Conservation (phyloP, 1,140 invertebrate species). For the Drosophila obscura region DNA sequence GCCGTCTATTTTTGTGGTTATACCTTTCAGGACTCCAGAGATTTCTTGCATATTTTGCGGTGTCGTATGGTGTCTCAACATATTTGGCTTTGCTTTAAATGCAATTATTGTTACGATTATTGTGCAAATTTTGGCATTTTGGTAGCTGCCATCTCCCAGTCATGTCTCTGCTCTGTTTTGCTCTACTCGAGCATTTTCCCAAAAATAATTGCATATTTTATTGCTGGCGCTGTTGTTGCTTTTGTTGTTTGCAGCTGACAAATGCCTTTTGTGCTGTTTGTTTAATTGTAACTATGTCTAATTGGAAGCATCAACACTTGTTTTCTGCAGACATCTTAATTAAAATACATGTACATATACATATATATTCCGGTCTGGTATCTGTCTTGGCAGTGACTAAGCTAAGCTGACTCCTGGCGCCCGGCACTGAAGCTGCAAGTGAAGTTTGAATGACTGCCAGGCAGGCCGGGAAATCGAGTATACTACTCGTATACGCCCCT, state of each 20-base stretch:
- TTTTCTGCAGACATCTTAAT: slow-evolving; percentile 47
- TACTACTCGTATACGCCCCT: slow-evolving; percentile 41
- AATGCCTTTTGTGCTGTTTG: slow-evolving; percentile 56
- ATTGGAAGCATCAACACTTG: slow-evolving; percentile 61
- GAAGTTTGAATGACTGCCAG: slow-evolving; percentile 65
- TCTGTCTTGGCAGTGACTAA: slow-evolving; percentile 4
- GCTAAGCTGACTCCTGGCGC: no score
- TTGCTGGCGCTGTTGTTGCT: slow-evolving; percentile 33
- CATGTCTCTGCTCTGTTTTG: not conserved
- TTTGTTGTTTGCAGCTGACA: slow-evolving; percentile 42
- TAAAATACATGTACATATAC: slow-evolving; percentile 20
- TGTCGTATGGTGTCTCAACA: slow-evolving; percentile 44
- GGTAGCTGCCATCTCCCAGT: no score
- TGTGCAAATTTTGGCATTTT: slow-evolving; percentile 46
- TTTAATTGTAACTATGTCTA: slow-evolving; percentile 47
- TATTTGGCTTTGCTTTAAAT: slow-evolving; percentile 59
- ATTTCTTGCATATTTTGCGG: slow-evolving; percentile 72
- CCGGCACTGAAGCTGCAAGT: slow-evolving; percentile 35
- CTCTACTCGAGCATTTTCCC: slow-evolving; percentile 25
- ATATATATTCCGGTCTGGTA: not conserved
- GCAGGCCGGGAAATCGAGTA: slow-evolving; percentile 26
- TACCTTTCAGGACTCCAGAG: slow-evolving; percentile 30
- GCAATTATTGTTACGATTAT: slow-evolving; percentile 72
- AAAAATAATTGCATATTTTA: slow-evolving; percentile 68
- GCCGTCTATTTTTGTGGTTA: slow-evolving; percentile 31